These are phyloP conservation scores for Danio tinwini DNA, from an alignment of 2,797 vertebrate genomes.

Conservation along the genomic window DNA sequence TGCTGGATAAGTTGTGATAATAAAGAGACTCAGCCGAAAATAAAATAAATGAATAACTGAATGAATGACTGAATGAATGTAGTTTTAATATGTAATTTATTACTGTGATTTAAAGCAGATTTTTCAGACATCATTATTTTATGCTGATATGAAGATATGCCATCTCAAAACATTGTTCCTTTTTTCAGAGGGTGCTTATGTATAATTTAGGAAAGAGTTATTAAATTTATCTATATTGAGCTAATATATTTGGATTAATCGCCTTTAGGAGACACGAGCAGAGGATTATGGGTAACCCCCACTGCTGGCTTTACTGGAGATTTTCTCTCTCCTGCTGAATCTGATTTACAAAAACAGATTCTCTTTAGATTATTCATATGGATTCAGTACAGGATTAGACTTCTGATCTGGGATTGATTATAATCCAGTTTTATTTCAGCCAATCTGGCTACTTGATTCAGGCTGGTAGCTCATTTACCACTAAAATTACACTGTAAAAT, in stretches of 20 bases:
- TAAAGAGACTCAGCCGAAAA: too few species aligned
- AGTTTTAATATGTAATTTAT: too few species aligned
- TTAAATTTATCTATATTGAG: constrained; percentile 62
- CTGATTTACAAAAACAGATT: constrained; percentile 20
- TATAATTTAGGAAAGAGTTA: constrained; percentile 60
- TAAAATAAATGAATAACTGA: too few species aligned
- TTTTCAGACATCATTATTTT: too few species aligned
- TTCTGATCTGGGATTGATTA: not conserved
- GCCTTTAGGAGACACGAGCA: constrained; percentile 59
- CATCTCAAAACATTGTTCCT: constrained; percentile 46
- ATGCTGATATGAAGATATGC: constrained; percentile 12
- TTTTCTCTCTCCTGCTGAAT: constrained; percentile 26
- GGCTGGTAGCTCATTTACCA: not conserved
- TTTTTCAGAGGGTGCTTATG: constrained; percentile 55
- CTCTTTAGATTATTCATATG: constrained; percentile 19
- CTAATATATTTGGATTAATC: constrained; percentile 62
- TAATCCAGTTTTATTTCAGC: constrained; percentile 7
- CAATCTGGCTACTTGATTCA: constrained; percentile 3
- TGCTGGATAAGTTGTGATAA: too few species aligned
- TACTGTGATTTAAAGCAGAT: too few species aligned
- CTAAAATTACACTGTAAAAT: not conserved
- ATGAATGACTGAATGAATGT: too few species aligned
- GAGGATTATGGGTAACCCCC: constrained; percentile 61
- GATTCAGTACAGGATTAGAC: constrained; percentile 25
- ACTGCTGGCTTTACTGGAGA: constrained; percentile 44